Conservation (phyloP, 1,140 invertebrate genomes). For the Gonatopus flavifemur region DNA sequence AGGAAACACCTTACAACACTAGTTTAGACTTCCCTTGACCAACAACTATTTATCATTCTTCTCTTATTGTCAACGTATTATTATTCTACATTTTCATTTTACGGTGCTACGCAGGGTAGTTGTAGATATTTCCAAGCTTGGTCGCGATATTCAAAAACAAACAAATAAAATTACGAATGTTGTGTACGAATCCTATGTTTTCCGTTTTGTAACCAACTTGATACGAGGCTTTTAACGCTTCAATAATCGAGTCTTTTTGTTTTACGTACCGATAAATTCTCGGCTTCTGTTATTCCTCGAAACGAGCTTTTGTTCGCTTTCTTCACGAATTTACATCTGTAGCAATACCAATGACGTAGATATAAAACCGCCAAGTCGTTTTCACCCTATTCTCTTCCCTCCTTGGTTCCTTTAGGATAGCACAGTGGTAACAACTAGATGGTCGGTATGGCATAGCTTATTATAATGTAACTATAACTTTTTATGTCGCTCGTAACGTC, state of each 20-base stretch:
- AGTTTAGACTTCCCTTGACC: too few relatives aligned
- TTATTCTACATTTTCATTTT: too few relatives aligned
- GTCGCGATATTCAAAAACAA: too few relatives aligned
- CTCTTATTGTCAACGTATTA: too few relatives aligned
- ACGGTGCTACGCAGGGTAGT: too few relatives aligned
- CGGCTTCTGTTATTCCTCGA: too few relatives aligned
- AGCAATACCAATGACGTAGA: too few relatives aligned
- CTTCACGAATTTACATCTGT: constrained; percentile 18
- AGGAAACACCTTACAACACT: too few relatives aligned
- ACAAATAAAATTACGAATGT: too few relatives aligned
- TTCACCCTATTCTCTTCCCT: constrained; percentile 3
- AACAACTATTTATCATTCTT: too few relatives aligned
- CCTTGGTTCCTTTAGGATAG: constrained; percentile 10
- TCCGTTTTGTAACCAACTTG: not conserved
- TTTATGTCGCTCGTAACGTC: constrained; percentile 46
- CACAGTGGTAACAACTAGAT: constrained; percentile 24
- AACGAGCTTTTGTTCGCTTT: constrained; percentile 11
- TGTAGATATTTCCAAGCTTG: too few relatives aligned
- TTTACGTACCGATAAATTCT: constrained; percentile 31
- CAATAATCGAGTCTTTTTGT: constrained; percentile 33
- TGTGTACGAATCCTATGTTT: too few relatives aligned
- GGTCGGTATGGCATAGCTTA: constrained; percentile 37
- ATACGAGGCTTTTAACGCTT: constrained; percentile 25
- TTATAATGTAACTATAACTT: constrained; percentile 55
- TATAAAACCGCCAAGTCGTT: constrained; percentile 23